Conservation (phyloP, 2,888 invertebrate genomes). For the Acanthoscelides obtectus region DNA sequence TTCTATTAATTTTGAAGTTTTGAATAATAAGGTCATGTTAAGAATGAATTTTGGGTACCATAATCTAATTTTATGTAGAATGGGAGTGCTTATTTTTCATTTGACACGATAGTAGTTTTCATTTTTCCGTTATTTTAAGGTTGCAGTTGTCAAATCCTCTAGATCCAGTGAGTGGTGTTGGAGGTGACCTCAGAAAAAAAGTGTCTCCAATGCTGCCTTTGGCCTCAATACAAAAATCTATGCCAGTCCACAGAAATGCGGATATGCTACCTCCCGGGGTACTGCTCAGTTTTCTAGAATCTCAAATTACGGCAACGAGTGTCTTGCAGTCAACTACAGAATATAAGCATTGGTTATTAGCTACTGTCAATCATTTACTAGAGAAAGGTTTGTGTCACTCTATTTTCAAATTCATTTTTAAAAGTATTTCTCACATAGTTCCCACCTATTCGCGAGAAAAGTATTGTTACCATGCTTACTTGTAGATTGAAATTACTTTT, state of each 20-base stretch:
- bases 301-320: slow-evolving; percentile 66
- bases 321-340: slow-evolving; percentile 67
- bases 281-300: slow-evolving; percentile 62
- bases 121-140: too few species aligned
- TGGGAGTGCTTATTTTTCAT: too few species aligned
- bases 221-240: slow-evolving; percentile 42
- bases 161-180: slow-evolving; percentile 51
- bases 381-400: slow-evolving; percentile 59
- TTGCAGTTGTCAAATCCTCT: slow-evolving; percentile 51
- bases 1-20: too few species aligned
- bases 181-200: slow-evolving; percentile 45
- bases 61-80: too few species aligned
- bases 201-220: slow-evolving; percentile 38
- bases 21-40: too few species aligned
- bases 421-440: too few species aligned
- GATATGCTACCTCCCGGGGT: slow-evolving; percentile 49
- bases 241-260: slow-evolving; percentile 36
- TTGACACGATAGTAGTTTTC: slow-evolving; percentile 4
- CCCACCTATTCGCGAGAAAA: not conserved
- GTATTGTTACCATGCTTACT: not conserved
- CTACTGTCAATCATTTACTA: slow-evolving; percentile 54
- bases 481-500: too few species aligned
- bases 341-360: slow-evolving; percentile 70
- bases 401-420: too few species aligned
- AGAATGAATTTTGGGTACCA: too few species aligned